phyloP scores from a whole-genome alignment of 2,113 vertebrate genomes.

The Camelus dromedarius region DNA sequence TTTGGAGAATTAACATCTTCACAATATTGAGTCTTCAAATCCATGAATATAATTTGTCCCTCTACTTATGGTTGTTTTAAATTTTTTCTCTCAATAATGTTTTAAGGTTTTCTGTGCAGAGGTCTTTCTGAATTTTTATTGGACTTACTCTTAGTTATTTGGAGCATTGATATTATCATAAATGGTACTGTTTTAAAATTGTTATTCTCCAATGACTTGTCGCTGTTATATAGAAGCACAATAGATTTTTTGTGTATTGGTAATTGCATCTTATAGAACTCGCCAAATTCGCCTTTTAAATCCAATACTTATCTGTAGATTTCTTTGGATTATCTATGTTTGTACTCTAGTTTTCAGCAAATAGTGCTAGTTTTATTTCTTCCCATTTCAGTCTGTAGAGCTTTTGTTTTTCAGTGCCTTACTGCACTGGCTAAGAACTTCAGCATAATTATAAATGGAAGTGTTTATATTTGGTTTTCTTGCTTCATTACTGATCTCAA shows the following conservation, averaged over 20 bases:
- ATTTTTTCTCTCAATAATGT: neutral
- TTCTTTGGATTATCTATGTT: neutral
- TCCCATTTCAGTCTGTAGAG: neutral
- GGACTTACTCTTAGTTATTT: neutral
- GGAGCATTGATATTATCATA: neutral
- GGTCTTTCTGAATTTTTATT: neutral
- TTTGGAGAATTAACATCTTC: neutral
- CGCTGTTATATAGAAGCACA: neutral
- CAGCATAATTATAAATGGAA: neutral
- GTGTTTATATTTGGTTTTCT: neutral
- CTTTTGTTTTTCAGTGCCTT: neutral
- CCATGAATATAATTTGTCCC: neutral
- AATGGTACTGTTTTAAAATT: neutral
- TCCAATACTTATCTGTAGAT: neutral
- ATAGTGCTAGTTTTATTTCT: neutral
- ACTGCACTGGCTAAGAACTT: neutral
- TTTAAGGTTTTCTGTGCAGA: neutral
- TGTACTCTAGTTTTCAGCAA: neutral
- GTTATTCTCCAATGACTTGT: neutral
- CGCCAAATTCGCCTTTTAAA: neutral
- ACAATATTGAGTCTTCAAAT: neutral
- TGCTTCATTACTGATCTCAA: neutral
- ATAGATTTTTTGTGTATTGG: neutral
- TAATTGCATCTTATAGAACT: neutral
- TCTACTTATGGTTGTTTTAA: neutral